Evolutionary conservation across 2,113 vertebrate species (phyloP).

Genomic region (Sylvilagus bachmani): DNA sequence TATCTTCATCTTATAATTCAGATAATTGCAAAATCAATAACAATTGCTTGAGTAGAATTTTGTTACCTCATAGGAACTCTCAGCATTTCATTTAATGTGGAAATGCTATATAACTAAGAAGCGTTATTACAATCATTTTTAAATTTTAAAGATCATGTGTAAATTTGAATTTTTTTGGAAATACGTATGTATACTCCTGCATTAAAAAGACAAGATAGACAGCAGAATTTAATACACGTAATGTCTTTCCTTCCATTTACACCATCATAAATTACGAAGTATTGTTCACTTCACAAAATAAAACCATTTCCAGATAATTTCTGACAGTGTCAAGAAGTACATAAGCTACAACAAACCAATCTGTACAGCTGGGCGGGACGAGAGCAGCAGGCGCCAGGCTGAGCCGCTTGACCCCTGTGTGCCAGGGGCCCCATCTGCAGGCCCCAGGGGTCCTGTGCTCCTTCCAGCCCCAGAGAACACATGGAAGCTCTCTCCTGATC

Average conservation of each 20-base stretch:
- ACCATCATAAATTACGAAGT: constrained; percentile 92
- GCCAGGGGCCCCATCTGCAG: constrained; percentile 68
- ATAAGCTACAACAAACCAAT: constrained; percentile 86
- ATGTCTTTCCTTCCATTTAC: constrained; percentile 89
- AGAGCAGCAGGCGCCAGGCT: constrained; percentile 72
- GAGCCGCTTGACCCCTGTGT: constrained; percentile 65
- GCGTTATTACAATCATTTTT: background rate
- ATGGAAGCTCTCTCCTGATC: constrained; percentile 82
- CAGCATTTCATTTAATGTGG: constrained; percentile 52
- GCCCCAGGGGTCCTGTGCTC: constrained; percentile 80
- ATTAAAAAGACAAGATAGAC: constrained; percentile 79
- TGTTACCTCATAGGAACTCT: constrained; percentile 68
- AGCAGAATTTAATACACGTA: constrained; percentile 89
- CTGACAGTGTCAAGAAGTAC: constrained; percentile 90
- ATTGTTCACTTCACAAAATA: constrained; percentile 93
- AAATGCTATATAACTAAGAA: constrained; percentile 57
- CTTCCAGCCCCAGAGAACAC: constrained; percentile 53
- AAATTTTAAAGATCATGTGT: too few species aligned
- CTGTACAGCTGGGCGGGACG: constrained; percentile 83
- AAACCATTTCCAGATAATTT: constrained; percentile 91
- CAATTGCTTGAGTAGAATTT: constrained; percentile 62
- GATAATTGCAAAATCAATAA: constrained; percentile 46
- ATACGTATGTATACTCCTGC: constrained; percentile 69
- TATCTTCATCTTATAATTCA: background rate
- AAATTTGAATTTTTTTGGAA: background rate